Evolutionary conservation across 2,797 vertebrate species (phyloP).

Genomic region (Catamblyrhynchus diadema): DNA sequence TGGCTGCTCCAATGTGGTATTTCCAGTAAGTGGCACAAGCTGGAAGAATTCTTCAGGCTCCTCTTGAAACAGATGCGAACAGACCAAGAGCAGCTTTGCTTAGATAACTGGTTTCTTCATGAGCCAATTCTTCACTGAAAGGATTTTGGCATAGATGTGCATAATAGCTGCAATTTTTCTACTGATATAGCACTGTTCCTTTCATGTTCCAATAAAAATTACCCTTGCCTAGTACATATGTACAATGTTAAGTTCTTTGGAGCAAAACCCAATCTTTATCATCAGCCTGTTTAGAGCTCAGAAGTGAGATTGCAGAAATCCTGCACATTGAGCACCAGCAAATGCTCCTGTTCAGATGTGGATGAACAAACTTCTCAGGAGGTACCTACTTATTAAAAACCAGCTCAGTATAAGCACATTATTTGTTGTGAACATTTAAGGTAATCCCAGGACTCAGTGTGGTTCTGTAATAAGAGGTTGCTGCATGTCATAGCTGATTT

Average conservation of each 20-base stretch:
- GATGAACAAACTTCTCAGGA: neutral
- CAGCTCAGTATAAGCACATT: neutral
- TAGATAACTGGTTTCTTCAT: neutral
- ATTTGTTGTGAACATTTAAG: neutral
- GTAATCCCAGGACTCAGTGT: neutral
- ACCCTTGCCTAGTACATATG: neutral
- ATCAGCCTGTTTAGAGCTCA: neutral
- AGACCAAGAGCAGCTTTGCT: neutral
- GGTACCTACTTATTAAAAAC: neutral
- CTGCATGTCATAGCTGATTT: neutral
- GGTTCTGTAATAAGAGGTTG: neutral
- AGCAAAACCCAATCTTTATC: neutral
- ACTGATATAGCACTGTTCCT: neutral
- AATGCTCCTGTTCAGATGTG: neutral
- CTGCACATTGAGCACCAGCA: neutral
- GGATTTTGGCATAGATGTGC: neutral
- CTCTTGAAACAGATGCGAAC: neutral
- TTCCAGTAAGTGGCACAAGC: neutral
- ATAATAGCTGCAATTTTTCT: conserved; percentile 9
- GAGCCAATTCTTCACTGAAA: neutral
- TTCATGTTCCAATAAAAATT: conserved; percentile 5
- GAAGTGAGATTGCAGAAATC: neutral
- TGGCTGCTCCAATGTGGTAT: neutral
- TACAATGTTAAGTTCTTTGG: neutral
- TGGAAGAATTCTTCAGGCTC: neutral